Evolutionary conservation across 2,113 vertebrate genomes (phyloP).

Genomic region (Zapornia atra): DNA sequence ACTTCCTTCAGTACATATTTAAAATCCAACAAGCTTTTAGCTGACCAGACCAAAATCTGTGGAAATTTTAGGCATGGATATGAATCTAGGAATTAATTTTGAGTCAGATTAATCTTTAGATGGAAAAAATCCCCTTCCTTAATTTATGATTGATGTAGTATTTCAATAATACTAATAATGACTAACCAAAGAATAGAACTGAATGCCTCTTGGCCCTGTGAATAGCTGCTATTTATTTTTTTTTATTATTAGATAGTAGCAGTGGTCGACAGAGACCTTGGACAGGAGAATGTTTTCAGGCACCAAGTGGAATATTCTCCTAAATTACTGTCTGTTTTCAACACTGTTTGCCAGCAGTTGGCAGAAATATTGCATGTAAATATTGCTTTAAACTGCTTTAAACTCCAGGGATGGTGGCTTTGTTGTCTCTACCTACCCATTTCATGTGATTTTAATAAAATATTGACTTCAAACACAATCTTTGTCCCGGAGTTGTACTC

Average conservation of each 20-base stretch:
- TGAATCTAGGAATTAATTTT: not conserved
- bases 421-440: not conserved
- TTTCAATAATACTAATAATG: not conserved
- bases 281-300: not conserved
- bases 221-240: not conserved
- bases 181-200: not conserved
- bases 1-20: not conserved
- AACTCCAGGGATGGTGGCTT: not conserved
- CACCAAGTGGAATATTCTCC: not conserved
- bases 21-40: not conserved
- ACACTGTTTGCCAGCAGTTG: not conserved
- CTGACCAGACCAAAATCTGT: not conserved
- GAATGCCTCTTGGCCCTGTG: not conserved
- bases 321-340: not conserved
- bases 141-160: not conserved
- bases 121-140: not conserved
- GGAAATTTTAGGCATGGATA: not conserved
- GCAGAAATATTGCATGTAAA: not conserved
- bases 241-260: not conserved
- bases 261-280: not conserved
- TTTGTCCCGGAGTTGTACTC: not conserved
- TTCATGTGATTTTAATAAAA: slow-evolving; percentile 24
- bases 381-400: slow-evolving; percentile 18
- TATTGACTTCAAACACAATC: slow-evolving; percentile 7
- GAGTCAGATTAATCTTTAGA: not conserved